Evolutionary conservation across 2,797 vertebrate species (phyloP).

Genomic region (Lepus oiostolus): DNA sequence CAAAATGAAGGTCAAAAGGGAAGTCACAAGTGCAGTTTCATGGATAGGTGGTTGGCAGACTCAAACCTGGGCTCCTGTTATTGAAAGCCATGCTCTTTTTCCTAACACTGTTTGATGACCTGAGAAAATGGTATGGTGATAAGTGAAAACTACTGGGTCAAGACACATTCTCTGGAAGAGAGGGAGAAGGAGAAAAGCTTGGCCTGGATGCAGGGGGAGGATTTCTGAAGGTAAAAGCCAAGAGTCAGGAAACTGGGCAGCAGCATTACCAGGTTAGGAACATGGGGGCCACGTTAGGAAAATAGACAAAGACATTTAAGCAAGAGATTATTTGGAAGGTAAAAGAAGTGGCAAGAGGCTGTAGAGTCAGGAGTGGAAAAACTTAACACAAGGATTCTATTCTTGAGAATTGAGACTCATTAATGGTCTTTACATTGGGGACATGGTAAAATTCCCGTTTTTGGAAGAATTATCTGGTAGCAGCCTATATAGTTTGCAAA

Average conservation of each 20-base stretch:
- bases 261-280: neutral
- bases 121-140: neutral
- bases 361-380: neutral
- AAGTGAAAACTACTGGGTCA: neutral
- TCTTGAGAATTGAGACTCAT: conserved; percentile 37
- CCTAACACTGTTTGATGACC: neutral
- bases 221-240: conserved; percentile 23
- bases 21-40: neutral
- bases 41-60: neutral
- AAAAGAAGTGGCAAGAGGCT: conserved; percentile 13
- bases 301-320: neutral
- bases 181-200: neutral
- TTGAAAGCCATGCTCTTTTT: conserved; percentile 2
- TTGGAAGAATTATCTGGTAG: conserved; percentile 76
- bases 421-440: conserved; percentile 46
- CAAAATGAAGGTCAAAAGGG: neutral
- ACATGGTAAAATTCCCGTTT: conserved; percentile 61
- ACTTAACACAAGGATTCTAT: conserved; percentile 42
- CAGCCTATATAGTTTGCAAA: conserved; percentile 68
- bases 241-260: neutral
- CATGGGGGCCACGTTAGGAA: neutral
- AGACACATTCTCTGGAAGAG: neutral
- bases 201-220: neutral
- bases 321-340: neutral
- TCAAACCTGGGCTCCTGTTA: neutral